Evolutionary conservation across 2,113 vertebrate genomes (phyloP).

Genomic region (Melanotaenia duboulayi): DNA sequence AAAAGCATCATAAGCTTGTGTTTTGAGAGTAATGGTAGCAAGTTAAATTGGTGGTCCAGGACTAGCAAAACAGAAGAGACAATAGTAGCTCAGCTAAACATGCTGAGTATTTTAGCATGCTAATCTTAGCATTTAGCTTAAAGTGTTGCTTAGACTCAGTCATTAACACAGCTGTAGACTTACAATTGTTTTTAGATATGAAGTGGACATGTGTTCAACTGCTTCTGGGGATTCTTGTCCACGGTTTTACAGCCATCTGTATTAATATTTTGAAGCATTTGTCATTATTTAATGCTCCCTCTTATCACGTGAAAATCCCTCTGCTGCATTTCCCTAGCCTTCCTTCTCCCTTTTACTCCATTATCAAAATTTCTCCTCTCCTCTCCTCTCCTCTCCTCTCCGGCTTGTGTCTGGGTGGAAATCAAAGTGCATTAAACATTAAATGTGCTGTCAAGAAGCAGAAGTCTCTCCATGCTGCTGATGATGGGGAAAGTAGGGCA

Average conservation of each 20-base stretch:
- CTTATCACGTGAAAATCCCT: conserved; percentile 12
- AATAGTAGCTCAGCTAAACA: background rate
- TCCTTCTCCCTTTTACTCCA: background rate
- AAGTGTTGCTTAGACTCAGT: background rate
- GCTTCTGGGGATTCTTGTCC: background rate
- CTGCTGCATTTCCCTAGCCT: too few relatives aligned
- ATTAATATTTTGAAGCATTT: conserved; percentile 18
- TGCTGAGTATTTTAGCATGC: background rate
- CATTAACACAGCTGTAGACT: background rate
- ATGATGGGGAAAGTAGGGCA: conserved; percentile 82
- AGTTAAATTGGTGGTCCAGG: too few relatives aligned
- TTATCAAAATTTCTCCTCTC: too few relatives aligned
- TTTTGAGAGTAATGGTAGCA: too few relatives aligned
- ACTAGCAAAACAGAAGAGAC: too few relatives aligned
- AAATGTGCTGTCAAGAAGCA: conserved; percentile 86
- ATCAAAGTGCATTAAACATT: conserved; percentile 98
- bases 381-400: conserved; percentile 51
- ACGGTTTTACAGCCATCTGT: background rate
- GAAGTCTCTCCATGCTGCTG: conserved; percentile 76
- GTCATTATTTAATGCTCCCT: background rate
- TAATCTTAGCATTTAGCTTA: background rate
- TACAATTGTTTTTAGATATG: background rate
- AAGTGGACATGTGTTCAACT: background rate
- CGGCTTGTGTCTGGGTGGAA: conserved; percentile 81
- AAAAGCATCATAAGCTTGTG: too few relatives aligned